Conservation (phyloP, 2,113 vertebrate species). For the Pluvialis apricaria region DNA sequence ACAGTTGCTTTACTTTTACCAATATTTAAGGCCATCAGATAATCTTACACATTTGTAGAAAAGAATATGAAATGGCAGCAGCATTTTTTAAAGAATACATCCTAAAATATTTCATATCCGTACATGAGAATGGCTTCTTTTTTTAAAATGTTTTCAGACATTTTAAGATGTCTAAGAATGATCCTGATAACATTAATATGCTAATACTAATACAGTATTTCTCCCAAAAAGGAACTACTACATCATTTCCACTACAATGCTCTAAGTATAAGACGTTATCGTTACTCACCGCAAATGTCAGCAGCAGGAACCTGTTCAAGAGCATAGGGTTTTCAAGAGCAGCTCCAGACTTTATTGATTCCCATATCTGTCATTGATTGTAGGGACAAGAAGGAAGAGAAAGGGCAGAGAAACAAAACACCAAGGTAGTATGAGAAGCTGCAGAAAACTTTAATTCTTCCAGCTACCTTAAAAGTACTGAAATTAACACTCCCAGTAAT, state of each 20-base stretch:
- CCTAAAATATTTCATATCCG: background rate
- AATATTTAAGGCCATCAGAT: background rate
- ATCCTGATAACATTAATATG: background rate
- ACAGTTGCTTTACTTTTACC: background rate
- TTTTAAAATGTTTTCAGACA: background rate
- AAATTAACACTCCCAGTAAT: background rate
- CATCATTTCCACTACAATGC: background rate
- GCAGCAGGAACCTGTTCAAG: conserved; percentile 88
- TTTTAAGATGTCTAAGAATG: background rate
- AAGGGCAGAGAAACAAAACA: background rate
- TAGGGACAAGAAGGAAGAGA: background rate
- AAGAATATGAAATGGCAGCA: background rate
- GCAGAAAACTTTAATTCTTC: background rate
- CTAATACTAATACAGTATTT: background rate
- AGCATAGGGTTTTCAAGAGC: conserved; percentile 86
- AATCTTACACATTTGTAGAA: background rate
- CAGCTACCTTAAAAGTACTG: background rate
- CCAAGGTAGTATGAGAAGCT: background rate
- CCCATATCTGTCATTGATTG: conserved; percentile 84
- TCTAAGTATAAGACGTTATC: background rate
- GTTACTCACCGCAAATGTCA: conserved; percentile 92
- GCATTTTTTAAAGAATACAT: background rate
- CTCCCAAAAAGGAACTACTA: background rate
- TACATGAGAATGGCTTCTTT: background rate
- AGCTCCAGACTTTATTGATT: conserved; percentile 84